Percentiles rank a stretch among this genome's conserved stretches.
Conservation (phyloP, 2,797 vertebrate species). For the Coendou prehensilis region DNA sequence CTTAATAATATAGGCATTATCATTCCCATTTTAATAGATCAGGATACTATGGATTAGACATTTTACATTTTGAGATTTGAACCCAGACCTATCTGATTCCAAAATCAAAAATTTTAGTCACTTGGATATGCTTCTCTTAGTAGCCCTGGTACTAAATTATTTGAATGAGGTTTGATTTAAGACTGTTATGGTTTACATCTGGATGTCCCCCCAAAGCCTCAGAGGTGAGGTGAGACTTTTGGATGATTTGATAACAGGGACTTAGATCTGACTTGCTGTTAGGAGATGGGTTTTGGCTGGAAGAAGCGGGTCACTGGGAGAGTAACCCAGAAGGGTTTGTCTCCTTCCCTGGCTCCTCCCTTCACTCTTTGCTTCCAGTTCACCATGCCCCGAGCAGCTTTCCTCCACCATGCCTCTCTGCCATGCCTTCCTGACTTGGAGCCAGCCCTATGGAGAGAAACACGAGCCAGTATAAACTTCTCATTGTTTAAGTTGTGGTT, state of each 20-base stretch:
- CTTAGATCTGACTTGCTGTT: not conserved
- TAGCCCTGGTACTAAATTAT: not conserved
- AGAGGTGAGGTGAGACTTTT: not conserved
- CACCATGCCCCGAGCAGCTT: not conserved
- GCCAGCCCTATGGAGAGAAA: not conserved
- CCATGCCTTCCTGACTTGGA: not conserved
- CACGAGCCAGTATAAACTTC: not conserved
- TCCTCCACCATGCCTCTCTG: not conserved
- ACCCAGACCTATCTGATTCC: not conserved
- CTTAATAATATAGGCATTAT: not conserved
- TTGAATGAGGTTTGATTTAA: not conserved
- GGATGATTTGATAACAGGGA: not conserved
- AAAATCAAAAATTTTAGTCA: conserved; percentile 42
- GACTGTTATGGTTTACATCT: not conserved
- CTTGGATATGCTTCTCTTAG: conserved; percentile 16
- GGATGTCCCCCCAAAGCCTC: not conserved
- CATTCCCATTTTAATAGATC: not conserved
- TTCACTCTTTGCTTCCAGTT: not conserved
- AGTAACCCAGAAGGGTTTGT: not conserved
- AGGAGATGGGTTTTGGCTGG: not conserved
- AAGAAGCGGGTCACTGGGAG: not conserved
- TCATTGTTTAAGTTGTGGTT: not conserved
- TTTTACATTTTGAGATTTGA: conserved; percentile 38
- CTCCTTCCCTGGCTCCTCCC: not conserved
- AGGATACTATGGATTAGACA: not conserved